Evolutionary conservation across 2,797 vertebrate genomes (phyloP), one percentile per base, ranked within the genome.

Genomic region (Choloepus didactylus): DNA sequence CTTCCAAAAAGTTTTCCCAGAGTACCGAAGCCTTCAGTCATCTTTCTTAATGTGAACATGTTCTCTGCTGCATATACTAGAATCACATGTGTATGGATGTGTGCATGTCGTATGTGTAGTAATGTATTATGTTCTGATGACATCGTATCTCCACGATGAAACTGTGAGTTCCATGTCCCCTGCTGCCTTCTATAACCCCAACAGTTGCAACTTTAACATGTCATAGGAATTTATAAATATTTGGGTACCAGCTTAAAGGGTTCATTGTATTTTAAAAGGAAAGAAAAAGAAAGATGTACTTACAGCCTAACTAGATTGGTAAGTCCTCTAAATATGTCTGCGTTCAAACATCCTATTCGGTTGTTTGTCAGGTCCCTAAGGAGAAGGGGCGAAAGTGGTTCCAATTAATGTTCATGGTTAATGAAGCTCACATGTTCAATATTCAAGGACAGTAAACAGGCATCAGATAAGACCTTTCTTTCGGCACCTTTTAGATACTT

Each of bases 351-450:
- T 97, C 99, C 99, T 94, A 99, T 99, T 95, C 99, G 99, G 98
- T 99, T 99, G 98, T 99, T 99, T 91, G 99, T 99, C 98, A 99
- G 98, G 97, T 99, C 99, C 98, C 99, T 99, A 97, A 82, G 29
- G 80, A 88, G 96, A 97, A 96, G 25, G 9, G n/a, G 5, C 18
- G 16, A 38, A 80, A 46, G 19, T 70, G 15, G 51, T 25, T 93
- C 86, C 54, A 29, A 5, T 96, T 89, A 89, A 67, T 77, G 83
- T 35, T 93, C 64, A 49, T 89, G n/a, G 31, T 41, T 76, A 69
- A 83, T 7, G 69, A 85, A 93, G 23, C 73, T 25, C 49, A 60
- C 3, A 73, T 19, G 51, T n/a, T 70, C 59, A 1, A 1, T 35
- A 83, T 16, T 75, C 44, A 79, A 80, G 85, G 73, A 75, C 2